Base-by-base conservation (phyloP, 2,888 invertebrate genomes). In the Pelosia muscerda region DNA sequence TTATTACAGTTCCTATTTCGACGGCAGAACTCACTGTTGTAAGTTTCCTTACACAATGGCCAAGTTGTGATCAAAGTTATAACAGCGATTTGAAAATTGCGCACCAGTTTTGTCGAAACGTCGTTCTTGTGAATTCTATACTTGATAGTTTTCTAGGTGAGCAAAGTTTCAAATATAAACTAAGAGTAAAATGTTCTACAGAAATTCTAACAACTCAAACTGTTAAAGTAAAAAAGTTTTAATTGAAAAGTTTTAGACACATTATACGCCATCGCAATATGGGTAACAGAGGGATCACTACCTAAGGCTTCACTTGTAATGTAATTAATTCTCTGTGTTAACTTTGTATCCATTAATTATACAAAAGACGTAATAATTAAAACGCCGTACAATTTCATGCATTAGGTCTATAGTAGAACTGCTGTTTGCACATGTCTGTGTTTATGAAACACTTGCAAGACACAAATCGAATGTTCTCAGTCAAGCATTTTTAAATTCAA, bases 131-230 rank as follows among this genome's bases (percentile, higher is more conserved):
- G 31, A 58, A 34, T 31, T 58, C 31, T 22, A 31, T 11, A 58
- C 31, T 31, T 3, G 6, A 22, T 22, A 58, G 31, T 58, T 58
- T n/a, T 58, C 58, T 31, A 58, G 13, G 13, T 9, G 31, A 58
- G 34, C 57, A 13, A 58, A 58, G 5, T 58, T 58, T 58, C 22
- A 58, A 58, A 58, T 22, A 58, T 58, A 31, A 31, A 58, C 10
- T 22, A 31, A n/a, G n/a, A n/a, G n/a, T n/a, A n/a, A 13, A 22
- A 31, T 57, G 28, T 49, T 49, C 19, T 26, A 56, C 13, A 5
- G 23, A 23, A 54, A 55, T 13, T 23, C 55, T 15, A 23, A 55
- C 25, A 55, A 25, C 15, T 55, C 25, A 15, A 8, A 55, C n/a
- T 8, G 23, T 23, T 15, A 2, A 26, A 1, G 28, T 19, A 5